phyloP scores from a whole-genome alignment of 1,140 invertebrate species.

The Aricia agestis region DNA sequence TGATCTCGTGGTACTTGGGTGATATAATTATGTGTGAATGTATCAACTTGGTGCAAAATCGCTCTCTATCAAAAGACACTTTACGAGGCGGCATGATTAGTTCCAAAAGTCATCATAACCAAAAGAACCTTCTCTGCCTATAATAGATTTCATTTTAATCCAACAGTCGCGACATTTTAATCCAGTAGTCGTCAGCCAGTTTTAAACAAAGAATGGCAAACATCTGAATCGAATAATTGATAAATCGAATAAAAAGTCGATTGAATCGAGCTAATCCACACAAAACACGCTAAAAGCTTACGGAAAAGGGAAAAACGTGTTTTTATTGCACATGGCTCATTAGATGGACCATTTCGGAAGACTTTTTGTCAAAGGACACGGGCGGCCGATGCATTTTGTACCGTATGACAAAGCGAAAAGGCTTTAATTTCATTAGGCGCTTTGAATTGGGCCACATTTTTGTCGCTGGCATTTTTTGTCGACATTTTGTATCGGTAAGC shows the following conservation, averaged over 20 bases:
- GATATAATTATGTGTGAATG: no score
- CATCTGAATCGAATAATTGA: neutral
- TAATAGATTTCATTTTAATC: no score
- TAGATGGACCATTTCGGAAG: slow-evolving; percentile 28
- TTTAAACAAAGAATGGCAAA: neutral
- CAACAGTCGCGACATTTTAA: no score
- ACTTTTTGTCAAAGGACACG: slow-evolving; percentile 33
- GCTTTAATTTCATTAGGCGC: slow-evolving; percentile 19
- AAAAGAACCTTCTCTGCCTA: no score
- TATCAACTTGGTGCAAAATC: no score
- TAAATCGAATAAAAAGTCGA: slow-evolving; percentile 18
- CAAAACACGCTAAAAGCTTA: slow-evolving; percentile 27
- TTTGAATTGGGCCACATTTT: slow-evolving; percentile 32
- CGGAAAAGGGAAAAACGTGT: slow-evolving; percentile 27
- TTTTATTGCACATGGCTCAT: slow-evolving; percentile 34
- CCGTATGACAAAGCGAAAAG: slow-evolving; percentile 19
- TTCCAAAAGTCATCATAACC: no score
- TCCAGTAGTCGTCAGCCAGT: neutral
- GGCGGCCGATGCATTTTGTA: slow-evolving; percentile 13
- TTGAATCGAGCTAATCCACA: slow-evolving; percentile 22
- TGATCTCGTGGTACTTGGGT: no score
- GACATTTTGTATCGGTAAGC: slow-evolving; percentile 29
- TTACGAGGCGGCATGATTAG: no score
- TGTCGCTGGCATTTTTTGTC: slow-evolving; percentile 28
- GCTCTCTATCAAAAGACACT: no score